Base-by-base conservation (phyloP, 1,140 invertebrate species). In the Theocolax elegans region DNA sequence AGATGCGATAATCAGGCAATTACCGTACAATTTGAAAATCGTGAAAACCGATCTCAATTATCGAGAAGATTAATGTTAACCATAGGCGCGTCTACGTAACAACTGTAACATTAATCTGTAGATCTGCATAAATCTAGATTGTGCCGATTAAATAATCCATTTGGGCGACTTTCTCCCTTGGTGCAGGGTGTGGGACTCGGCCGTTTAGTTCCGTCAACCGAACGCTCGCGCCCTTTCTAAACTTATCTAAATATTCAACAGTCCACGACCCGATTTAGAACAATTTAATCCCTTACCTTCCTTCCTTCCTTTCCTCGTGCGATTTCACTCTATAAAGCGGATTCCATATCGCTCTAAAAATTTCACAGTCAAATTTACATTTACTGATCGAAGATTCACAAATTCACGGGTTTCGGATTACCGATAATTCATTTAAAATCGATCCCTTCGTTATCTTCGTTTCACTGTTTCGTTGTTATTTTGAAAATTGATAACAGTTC, bases 101-200 rank as follows among this genome's bases (percentile, higher is more conserved):
- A 54, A 42, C 49, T 42, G n/a, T 29, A 29, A n/a, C n/a, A 38
- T 38, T 64, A 53, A 53, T 53, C 62, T 64, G 3, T 10, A 40
- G 46, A 64, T 64, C 62, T 40, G 62, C 19, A 64, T 64, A 38
- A 53, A 40, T 64, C 35, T 64, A 64, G 48, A 64, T 64, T 23
- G 17, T 31, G 12, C 19, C 17, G 62, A 64, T 53, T 64, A 38
- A 53, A 53, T 49, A 38, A 38, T 49, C 17, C 48, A n/a, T 51
- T 21, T 12, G 17, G 17, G n/a, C 9, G 9, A 10, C 31, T 9
- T 19, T 4, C 38, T 6, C 31, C 31, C 10, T 6, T 6, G 4
- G 10, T 10, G 31, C 31, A 10, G 10, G 10, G 4, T 35, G 31
- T 35, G 38, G 23, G 38, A 59, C 38, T 42, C 21, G 38, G 23